Evolutionary conservation across 2,113 vertebrate species (phyloP), one percentile per base, ranked within the genome.

Genomic region (cat (Felis catus)): DNA sequence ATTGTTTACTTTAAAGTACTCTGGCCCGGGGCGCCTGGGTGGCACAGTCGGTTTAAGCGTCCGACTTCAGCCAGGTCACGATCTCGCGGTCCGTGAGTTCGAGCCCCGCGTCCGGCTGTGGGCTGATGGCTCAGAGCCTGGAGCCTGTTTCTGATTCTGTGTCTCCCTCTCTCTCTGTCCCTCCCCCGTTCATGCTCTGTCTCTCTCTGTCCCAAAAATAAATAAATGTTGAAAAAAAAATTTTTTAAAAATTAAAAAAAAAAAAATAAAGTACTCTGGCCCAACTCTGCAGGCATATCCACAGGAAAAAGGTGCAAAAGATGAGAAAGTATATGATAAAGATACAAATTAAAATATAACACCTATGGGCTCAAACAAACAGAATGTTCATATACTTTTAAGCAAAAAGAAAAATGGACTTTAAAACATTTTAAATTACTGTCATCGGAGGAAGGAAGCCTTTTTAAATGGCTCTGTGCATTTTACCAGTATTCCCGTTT

Each of bases 291-390:
- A 81, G 23, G 11, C 15, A 82, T 68, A 18, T 7, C 23, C 66
- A 85, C 31, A 58, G 16, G 48, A 39, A 61, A 29, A 25, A 65
- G 8, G 23, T 19, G 6, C 12, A 87, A 66, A 73, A 21, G 4
- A 39, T 1, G 23, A 39, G 1, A 91, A 79, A 33, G 79, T 21
- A 21, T 53, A 63, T 19, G 41, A 80, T 36, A 8, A 63, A 92
- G 89, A 84, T 65, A 13, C 39, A 91, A 85, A 83, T 92, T 73
- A 96, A 95, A 92, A 66, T 66, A 66, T 36, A 65, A 76, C 5
- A 85, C 3, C 33, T 39, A 53, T 41, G 21, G 13, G 21, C 29
- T 81, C 65, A 93, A 95, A 48, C 23, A 79, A 76, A 91, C 21
- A 87, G 29, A 70, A 92, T n/a, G 4, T 79, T 91, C 41, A 55